Base-by-base conservation (phyloP, 2,113 vertebrate genomes). In the Cyanoramphus novaezelandiae region DNA sequence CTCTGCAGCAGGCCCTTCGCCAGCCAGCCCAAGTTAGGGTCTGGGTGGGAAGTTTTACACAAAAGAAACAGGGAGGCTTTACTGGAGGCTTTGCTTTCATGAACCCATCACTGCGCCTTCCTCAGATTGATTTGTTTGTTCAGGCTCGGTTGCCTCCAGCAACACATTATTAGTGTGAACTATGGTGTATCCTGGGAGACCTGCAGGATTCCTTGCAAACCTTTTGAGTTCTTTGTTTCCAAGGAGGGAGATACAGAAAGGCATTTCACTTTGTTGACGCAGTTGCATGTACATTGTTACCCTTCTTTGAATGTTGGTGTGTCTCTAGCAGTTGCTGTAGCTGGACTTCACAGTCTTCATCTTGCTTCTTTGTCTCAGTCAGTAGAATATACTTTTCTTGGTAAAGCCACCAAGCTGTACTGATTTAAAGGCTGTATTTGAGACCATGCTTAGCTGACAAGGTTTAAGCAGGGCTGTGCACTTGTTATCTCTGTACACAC, bases 121-220 rank as follows among this genome's bases (percentile, higher is more conserved):
- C 60, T 53, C 0, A 0, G 81, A 95, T 25, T 92, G 94, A 92
- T 92, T 95, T 96, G 90, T 98, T 97, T 97, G 95, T 82, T 96
- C 96, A 97, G 92, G 83, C 97, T 96, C 86, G 55, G 95, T 97
- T 98, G 97, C 97, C 96, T 97, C 88, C 94, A 97, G 97, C 97
- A 97, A 94, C 97, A 81, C 91, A 91, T 96, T 97, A 96, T 98
- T 97, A 91, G 52, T 28, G 37, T 10, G 72, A 97, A 90, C 92
- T 91, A 12, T 90, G 95, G 91, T 87, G 97, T 98, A 92, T 98
- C 97, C 97, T 90, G 43, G 95, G 98, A 97, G 94, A 98, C 80
- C 88, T 89, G 74, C 65, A 95, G 85, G 70, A 93, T 96, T 97
- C 96, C 74, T 62, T 25, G 50, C 86, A 96, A 95, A 92, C 87